Evolutionary conservation across 2,113 vertebrate genomes (phyloP).

Genomic region (Leucosticte australis): DNA sequence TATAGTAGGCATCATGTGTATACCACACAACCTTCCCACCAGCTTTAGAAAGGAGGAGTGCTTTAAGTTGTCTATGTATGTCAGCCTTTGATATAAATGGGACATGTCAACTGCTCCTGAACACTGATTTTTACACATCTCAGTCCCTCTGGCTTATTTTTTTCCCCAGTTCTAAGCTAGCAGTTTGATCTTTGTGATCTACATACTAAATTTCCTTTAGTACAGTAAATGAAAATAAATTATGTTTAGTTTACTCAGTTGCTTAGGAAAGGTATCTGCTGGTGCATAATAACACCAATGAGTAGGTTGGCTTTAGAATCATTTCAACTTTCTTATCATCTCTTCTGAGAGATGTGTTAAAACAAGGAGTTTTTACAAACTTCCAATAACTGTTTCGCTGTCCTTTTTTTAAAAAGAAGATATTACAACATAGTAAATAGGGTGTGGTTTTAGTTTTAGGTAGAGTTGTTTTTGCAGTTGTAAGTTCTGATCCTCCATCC

Average conservation of each 20-base stretch:
- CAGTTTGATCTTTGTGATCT: not conserved
- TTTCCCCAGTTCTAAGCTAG: not conserved
- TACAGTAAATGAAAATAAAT: not conserved
- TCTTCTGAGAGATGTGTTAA: not conserved
- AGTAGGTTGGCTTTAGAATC: not conserved
- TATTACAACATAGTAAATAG: not conserved
- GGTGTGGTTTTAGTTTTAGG: not conserved
- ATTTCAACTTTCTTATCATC: not conserved
- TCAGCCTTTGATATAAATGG: not conserved
- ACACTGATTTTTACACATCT: not conserved
- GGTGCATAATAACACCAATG: not conserved
- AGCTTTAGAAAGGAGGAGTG: not conserved
- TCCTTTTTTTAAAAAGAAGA: not conserved
- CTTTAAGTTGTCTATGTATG: not conserved
- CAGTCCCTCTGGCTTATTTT: not conserved
- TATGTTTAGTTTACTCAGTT: not conserved
- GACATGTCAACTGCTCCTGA: not conserved
- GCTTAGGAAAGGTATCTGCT: not conserved
- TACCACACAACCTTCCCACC: not conserved
- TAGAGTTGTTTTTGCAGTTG: not conserved
- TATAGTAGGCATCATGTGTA: too few relatives aligned
- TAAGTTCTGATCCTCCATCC: not conserved
- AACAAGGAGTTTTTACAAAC: not conserved
- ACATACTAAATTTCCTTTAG: not conserved
- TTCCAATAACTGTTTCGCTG: not conserved